Evolutionary conservation across 2,113 vertebrate species (phyloP).

Genomic region (Pagrus major): DNA sequence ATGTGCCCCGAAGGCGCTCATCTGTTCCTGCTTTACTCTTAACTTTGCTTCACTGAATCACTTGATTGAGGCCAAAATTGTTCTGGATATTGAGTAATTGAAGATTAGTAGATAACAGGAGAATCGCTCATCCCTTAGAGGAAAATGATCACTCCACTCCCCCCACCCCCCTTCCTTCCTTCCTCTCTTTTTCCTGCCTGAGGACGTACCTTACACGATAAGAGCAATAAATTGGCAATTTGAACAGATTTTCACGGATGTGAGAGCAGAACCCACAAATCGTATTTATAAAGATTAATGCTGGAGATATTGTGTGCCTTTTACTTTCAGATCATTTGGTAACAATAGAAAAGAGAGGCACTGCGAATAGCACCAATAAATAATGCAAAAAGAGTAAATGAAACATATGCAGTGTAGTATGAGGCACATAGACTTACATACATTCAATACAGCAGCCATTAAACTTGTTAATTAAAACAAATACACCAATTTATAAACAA

Average conservation of each 20-base stretch:
- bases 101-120: conserved; percentile 78
- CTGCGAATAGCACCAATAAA: background rate
- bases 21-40: conserved; percentile 78
- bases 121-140: conserved; percentile 63
- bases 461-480: background rate
- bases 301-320: conserved; percentile 10
- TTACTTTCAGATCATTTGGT: conserved; percentile 20
- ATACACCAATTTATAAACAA: background rate
- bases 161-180: background rate
- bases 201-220: conserved; percentile 48
- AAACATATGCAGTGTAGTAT: background rate
- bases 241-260: conserved; percentile 41
- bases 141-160: conserved; percentile 50
- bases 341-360: background rate
- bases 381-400: background rate
- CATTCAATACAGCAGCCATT: background rate
- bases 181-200: conserved; percentile 12
- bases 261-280: conserved; percentile 39
- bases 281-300: conserved; percentile 23
- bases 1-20: conserved; percentile 56
- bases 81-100: conserved; percentile 79
- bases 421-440: conserved; percentile 1
- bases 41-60: conserved; percentile 67
- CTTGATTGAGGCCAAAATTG: conserved; percentile 75
- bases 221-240: conserved; percentile 57